A percentile compares a stretch with the other conserved stretches of the same genome.
Evolutionary conservation across 1,140 invertebrate species (phyloP).

Genomic region (Harlomillsia oculata): DNA sequence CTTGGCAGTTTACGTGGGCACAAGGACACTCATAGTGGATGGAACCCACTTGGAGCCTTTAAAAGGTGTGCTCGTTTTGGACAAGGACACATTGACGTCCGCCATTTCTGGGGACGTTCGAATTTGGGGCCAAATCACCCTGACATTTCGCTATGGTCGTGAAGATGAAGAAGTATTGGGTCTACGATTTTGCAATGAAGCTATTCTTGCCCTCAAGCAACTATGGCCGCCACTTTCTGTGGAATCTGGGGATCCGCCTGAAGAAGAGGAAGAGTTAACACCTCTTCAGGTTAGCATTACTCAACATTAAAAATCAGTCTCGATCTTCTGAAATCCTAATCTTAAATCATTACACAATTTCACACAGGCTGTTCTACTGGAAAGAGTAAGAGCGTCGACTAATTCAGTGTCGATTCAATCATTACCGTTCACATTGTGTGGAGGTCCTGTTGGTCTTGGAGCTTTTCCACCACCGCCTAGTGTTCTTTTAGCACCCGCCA

Average conservation of each 20-base stretch:
- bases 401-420: slow-evolving; percentile 31
- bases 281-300: slow-evolving; percentile 54
- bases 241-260: slow-evolving; percentile 27
- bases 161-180: slow-evolving; percentile 91
- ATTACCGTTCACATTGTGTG: slow-evolving; percentile 31
- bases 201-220: slow-evolving; percentile 72
- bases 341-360: background rate
- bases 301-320: background rate
- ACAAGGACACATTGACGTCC: slow-evolving; percentile 29
- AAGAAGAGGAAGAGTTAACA: slow-evolving; percentile 44
- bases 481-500: slow-evolving; percentile 77
- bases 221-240: slow-evolving; percentile 56
- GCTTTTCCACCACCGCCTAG: slow-evolving; percentile 71
- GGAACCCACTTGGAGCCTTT: slow-evolving; percentile 30
- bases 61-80: slow-evolving; percentile 31
- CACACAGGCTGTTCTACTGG: slow-evolving; percentile 66
- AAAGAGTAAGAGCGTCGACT: slow-evolving; percentile 58
- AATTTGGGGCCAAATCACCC: slow-evolving; percentile 59
- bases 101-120: slow-evolving; percentile 25
- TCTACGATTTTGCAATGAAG: slow-evolving; percentile 81
- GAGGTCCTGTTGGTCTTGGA: slow-evolving; percentile 47
- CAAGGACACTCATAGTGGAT: slow-evolving; percentile 26
- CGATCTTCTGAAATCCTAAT: background rate
- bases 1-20: slow-evolving; percentile 34
- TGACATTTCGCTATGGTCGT: slow-evolving; percentile 78